phyloP scores from a whole-genome alignment of 1,140 invertebrate genomes.

The Bactericera cockerelli region DNA sequence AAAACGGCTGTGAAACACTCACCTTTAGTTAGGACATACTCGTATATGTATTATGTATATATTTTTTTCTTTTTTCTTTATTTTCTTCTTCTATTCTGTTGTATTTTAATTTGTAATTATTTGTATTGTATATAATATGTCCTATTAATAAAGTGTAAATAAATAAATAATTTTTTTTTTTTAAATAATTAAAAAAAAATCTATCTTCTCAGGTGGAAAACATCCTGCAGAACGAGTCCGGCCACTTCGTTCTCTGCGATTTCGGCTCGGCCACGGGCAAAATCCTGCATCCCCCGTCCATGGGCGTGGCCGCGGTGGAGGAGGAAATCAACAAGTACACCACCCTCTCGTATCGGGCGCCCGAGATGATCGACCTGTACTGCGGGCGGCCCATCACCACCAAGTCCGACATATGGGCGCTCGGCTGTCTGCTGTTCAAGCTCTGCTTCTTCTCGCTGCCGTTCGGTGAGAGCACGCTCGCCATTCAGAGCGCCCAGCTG shows the following conservation, averaged over 20 bases:
- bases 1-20: too few relatives aligned
- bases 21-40: too few relatives aligned
- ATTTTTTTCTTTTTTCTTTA: too few relatives aligned
- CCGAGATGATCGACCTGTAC: constrained; percentile 94
- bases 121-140: too few relatives aligned
- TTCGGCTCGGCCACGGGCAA: constrained; percentile 81
- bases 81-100: too few relatives aligned
- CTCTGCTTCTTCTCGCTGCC: constrained; percentile 83
- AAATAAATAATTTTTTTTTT: too few relatives aligned
- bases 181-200: constrained; percentile 14
- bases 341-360: constrained; percentile 79
- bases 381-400: constrained; percentile 73
- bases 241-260: constrained; percentile 72
- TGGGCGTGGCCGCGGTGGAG: constrained; percentile 58
- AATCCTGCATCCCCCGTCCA: constrained; percentile 51
- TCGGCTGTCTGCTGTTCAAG: constrained; percentile 82
- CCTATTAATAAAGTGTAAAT: too few relatives aligned
- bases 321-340: constrained; percentile 93
- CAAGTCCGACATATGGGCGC: constrained; percentile 84
- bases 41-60: too few relatives aligned
- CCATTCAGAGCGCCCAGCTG: constrained; percentile 84
- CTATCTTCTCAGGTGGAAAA: constrained; percentile 58
- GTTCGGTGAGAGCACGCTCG: constrained; percentile 84
- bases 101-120: too few relatives aligned
- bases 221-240: constrained; percentile 60